Evolutionary conservation across 2,113 vertebrate species (phyloP).

Genomic region (Todiramphus chloris): DNA sequence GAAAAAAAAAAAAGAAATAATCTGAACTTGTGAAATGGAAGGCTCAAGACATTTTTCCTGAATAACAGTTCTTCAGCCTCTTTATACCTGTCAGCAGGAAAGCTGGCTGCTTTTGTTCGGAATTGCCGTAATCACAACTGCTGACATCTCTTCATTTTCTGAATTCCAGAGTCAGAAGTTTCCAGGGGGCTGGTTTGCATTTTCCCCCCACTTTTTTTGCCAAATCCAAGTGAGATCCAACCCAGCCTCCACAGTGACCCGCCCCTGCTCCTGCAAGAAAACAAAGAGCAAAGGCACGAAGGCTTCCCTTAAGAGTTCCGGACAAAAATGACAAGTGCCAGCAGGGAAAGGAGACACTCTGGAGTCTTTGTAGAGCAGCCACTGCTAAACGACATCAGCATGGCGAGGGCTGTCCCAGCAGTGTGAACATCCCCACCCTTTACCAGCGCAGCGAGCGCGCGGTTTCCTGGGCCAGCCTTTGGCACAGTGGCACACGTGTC

Average conservation of each 20-base stretch:
- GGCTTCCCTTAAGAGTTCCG: neutral
- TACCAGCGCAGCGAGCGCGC: too few species aligned
- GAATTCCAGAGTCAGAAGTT: neutral
- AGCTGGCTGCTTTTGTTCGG: neutral
- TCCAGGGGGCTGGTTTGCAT: neutral
- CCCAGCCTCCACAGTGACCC: neutral
- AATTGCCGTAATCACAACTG: neutral
- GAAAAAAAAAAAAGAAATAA: too few species aligned
- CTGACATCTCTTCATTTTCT: neutral
- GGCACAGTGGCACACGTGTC: too few species aligned
- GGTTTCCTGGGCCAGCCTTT: neutral
- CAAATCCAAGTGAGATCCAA: neutral
- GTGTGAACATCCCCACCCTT: too few species aligned
- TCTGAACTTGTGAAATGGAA: neutral
- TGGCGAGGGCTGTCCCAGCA: fast-evolving
- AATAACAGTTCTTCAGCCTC: neutral
- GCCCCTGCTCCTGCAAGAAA: neutral
- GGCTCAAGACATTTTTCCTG: neutral
- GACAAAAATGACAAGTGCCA: neutral
- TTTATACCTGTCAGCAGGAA: neutral
- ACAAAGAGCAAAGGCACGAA: fast-evolving
- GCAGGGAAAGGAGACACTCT: neutral
- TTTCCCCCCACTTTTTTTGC: neutral
- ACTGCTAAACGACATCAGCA: fast-evolving
- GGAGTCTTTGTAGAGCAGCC: neutral